Evolutionary conservation across 1,140 invertebrate species (phyloP).

Genomic region (Drosophila pseudoobscura): DNA sequence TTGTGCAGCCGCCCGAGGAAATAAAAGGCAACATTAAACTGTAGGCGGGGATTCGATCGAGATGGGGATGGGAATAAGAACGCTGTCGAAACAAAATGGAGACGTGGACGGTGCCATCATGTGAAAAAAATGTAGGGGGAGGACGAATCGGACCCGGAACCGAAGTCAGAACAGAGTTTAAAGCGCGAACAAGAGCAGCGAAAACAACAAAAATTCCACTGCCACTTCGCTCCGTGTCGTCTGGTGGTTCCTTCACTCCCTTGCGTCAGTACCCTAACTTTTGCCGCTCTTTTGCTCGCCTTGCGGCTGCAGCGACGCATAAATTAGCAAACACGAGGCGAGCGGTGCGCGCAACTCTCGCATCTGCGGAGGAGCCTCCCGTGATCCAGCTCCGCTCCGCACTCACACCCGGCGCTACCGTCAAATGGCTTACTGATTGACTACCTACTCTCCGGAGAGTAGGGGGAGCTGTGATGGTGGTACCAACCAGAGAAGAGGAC

Average conservation of each 20-base stretch:
- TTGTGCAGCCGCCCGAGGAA: slow-evolving; percentile 39
- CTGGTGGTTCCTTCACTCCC: not conserved
- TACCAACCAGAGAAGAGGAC: not conserved
- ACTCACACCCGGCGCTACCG: not conserved
- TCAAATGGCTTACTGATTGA: slow-evolving; percentile 73
- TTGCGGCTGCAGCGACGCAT: slow-evolving; percentile 69
- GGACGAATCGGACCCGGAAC: slow-evolving; percentile 8
- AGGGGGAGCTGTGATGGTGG: not conserved
- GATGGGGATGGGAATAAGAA: not conserved
- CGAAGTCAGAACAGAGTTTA: slow-evolving; percentile 56
- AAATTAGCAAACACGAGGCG: slow-evolving; percentile 76
- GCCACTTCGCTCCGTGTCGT: slow-evolving; percentile 26
- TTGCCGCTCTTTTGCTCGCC: slow-evolving; percentile 32
- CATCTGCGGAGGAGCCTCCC: slow-evolving; percentile 33
- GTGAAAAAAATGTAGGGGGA: slow-evolving; percentile 41
- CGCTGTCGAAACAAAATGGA: not conserved
- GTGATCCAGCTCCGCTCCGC: slow-evolving; percentile 6
- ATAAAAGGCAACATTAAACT: slow-evolving; percentile 41
- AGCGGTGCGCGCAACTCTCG: slow-evolving; percentile 52
- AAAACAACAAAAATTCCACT: slow-evolving; percentile 48
- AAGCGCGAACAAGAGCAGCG: slow-evolving; percentile 52
- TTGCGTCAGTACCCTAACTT: slow-evolving; percentile 58
- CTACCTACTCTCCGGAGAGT: slow-evolving; percentile 35
- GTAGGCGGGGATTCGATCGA: slow-evolving; percentile 4
- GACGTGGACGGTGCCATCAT: slow-evolving; percentile 36